Evolutionary conservation across 2,797 vertebrate genomes (phyloP).

Genomic region (Xyrichtys novacula): DNA sequence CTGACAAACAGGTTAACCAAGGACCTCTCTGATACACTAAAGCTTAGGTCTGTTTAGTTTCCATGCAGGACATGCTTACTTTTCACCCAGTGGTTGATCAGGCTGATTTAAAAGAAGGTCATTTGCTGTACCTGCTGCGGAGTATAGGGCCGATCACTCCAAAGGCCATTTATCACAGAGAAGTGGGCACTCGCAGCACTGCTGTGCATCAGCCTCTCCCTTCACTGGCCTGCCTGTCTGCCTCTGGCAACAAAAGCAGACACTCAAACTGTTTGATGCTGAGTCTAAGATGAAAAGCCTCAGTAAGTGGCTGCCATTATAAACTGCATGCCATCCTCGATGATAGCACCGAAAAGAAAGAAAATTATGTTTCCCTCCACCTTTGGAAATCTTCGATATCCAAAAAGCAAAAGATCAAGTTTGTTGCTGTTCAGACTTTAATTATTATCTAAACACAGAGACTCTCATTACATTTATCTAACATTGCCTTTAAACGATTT

Average conservation of each 20-base stretch:
- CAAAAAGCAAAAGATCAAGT: conserved; percentile 36
- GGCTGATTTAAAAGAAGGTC: neutral
- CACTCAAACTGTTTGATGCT: conserved; percentile 66
- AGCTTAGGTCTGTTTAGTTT: neutral
- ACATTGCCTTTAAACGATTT: conserved; percentile 24
- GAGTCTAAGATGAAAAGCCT: conserved; percentile 72
- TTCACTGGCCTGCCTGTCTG: conserved; percentile 45
- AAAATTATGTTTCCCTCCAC: conserved; percentile 25
- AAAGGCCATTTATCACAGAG: conserved; percentile 41
- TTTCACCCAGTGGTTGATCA: neutral
- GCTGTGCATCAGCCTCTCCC: conserved; percentile 55
- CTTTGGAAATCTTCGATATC: conserved; percentile 36
- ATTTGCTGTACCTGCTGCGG: conserved; percentile 1
- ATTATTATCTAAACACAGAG: neutral
- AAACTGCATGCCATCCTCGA: conserved; percentile 58
- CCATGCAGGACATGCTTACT: neutral
- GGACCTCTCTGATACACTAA: conserved; percentile 32
- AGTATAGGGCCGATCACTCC: conserved; percentile 31
- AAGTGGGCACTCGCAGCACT: conserved; percentile 50
- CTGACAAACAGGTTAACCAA: conserved; percentile 55
- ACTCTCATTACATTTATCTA: conserved; percentile 26
- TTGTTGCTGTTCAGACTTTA: conserved; percentile 39
- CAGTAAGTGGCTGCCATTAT: conserved; percentile 79
- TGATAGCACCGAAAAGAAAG: conserved; percentile 46
- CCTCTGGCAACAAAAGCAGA: conserved; percentile 66